A percentile compares a stretch with the other conserved stretches of the same genome.
Evolutionary conservation across 2,113 vertebrate genomes (phyloP).

Genomic region (Canis aureus): DNA sequence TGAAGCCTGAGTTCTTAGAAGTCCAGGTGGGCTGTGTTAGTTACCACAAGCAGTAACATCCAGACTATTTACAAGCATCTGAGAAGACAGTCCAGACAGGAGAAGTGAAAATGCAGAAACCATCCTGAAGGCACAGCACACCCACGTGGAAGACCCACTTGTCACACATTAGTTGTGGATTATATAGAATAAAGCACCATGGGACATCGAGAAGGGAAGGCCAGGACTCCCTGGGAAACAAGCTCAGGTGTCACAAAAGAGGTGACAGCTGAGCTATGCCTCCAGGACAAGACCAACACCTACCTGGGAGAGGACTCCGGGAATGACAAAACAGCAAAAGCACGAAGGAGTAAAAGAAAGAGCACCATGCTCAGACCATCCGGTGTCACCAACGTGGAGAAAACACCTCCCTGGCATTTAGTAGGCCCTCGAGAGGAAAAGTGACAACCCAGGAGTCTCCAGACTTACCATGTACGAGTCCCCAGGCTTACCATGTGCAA

Average conservation of each 20-base stretch:
- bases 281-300: neutral
- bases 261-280: neutral
- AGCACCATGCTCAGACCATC: accelerated
- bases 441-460: neutral
- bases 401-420: neutral
- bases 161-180: neutral
- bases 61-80: neutral
- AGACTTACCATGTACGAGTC: neutral
- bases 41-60: accelerated
- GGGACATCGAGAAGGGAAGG: neutral
- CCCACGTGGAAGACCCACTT: neutral
- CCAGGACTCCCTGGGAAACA: neutral
- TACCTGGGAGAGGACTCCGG: neutral
- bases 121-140: neutral
- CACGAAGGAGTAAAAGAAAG: neutral
- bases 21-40: neutral
- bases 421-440: neutral
- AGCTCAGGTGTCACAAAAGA: neutral
- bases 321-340: neutral
- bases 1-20: neutral
- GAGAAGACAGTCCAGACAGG: neutral
- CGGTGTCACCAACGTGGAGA: neutral
- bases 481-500: neutral
- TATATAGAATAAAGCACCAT: neutral
- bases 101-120: neutral